Evolutionary conservation across 2,113 vertebrate genomes (phyloP).

Genomic region (Daubentonia madagascariensis): DNA sequence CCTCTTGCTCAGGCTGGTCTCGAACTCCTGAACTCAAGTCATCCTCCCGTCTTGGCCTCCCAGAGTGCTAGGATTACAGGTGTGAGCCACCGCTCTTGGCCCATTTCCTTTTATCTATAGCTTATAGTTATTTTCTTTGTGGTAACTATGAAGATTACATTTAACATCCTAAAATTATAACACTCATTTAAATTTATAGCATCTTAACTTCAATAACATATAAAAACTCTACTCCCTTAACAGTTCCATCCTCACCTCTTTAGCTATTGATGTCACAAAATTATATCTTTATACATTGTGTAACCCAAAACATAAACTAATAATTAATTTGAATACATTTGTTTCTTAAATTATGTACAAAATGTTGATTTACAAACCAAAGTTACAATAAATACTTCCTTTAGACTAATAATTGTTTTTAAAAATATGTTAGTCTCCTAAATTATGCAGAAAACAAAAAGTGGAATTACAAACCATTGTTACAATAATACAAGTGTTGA

Average conservation of each 20-base stretch:
- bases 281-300: neutral
- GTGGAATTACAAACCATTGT: neutral
- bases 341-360: neutral
- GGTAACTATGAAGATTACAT: neutral
- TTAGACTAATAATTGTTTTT: neutral
- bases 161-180: neutral
- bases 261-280: neutral
- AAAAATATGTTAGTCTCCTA: neutral
- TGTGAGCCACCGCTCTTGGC: no score
- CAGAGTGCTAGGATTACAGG: no score
- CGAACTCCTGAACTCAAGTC: no score
- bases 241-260: neutral
- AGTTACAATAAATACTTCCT: neutral
- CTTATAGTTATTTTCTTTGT: neutral
- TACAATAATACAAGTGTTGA: neutral
- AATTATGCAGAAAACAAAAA: neutral
- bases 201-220: neutral
- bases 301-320: neutral
- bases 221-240: neutral
- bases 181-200: neutral
- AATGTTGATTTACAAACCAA: neutral
- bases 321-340: neutral
- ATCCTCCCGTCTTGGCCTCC: no score
- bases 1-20: no score
- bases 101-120: neutral